phyloP scores from a whole-genome alignment of 2,113 vertebrate genomes.

The Fulmarus glacialis region DNA sequence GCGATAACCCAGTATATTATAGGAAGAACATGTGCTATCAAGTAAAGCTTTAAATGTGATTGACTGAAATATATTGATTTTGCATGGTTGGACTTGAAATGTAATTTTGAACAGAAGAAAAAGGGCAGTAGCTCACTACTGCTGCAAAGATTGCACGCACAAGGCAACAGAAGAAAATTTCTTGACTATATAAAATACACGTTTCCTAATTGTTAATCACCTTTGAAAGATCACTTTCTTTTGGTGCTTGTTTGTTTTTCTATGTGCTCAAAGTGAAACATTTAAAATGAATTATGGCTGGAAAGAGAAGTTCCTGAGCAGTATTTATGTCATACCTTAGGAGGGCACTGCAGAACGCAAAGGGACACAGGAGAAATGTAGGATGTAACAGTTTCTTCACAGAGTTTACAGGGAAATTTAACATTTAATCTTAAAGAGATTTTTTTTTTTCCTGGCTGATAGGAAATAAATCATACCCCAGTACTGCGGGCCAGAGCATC shows the following conservation, averaged over 20 bases:
- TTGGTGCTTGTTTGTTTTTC: not conserved
- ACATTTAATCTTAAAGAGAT: not conserved
- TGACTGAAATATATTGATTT: constrained; percentile 51
- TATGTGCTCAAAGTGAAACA: not conserved
- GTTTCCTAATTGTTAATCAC: not conserved
- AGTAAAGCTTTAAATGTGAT: constrained; percentile 28
- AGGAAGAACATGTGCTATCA: constrained; percentile 35
- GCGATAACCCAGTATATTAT: constrained; percentile 27
- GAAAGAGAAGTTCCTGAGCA: not conserved
- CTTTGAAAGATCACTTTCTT: not conserved
- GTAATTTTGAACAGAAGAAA: not conserved
- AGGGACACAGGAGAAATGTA: not conserved
- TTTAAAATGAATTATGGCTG: not conserved
- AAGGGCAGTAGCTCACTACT: not conserved
- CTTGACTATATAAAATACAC: not conserved
- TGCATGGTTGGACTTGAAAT: constrained; percentile 2
- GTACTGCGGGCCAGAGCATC: not conserved
- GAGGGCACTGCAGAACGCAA: constrained; percentile 17
- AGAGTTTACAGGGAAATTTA: not conserved
- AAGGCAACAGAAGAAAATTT: not conserved
- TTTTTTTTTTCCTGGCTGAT: not conserved
- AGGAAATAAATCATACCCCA: not conserved
- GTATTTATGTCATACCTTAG: not conserved
- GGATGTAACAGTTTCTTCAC: not conserved
- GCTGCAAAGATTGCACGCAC: not conserved